Conservation (phyloP, 30 jellyfish, hydroid and myxozoan species). For the Cassiopea xamachana region DNA sequence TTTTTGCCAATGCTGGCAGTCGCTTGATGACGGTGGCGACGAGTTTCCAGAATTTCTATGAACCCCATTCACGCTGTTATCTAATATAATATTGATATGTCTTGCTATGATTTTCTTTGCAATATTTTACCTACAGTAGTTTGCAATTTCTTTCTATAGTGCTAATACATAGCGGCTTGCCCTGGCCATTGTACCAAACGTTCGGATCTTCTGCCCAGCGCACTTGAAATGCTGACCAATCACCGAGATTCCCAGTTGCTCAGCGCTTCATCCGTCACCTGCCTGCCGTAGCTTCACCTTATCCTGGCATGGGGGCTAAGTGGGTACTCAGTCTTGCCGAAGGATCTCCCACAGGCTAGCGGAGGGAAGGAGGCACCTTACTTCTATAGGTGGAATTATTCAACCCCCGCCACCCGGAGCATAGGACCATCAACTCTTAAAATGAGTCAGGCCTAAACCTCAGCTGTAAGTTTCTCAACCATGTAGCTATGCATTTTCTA, state of each 20-base stretch:
- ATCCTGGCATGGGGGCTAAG: slow-evolving; percentile 17
- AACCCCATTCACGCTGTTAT: slow-evolving; percentile 10
- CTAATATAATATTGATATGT: background rate
- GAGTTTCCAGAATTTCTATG: background rate
- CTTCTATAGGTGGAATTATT: background rate
- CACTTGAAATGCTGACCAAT: slow-evolving; percentile 17
- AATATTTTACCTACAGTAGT: background rate
- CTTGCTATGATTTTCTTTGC: slow-evolving; percentile 1
- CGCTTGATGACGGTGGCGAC: slow-evolving; percentile 13
- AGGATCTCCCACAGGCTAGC: slow-evolving; percentile 8
- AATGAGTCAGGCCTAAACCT: too few species aligned
- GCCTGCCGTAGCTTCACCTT: slow-evolving; percentile 2
- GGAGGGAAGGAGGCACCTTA: slow-evolving; percentile 14
- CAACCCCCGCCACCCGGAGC: slow-evolving; percentile 5
- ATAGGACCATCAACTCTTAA: too few species aligned
- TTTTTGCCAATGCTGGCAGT: background rate
- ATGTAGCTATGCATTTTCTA: too few species aligned
- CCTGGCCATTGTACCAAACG: background rate
- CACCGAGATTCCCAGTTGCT: background rate
- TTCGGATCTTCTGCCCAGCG: slow-evolving; percentile 1
- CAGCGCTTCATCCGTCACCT: slow-evolving; percentile 5
- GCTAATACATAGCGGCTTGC: slow-evolving; percentile 10
- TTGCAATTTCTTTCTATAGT: slow-evolving; percentile 3
- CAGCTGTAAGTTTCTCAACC: too few species aligned
- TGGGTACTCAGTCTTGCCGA: slow-evolving; percentile 18